Conservation (phyloP, 2,113 vertebrate genomes). For the Ochotona princeps region DNA sequence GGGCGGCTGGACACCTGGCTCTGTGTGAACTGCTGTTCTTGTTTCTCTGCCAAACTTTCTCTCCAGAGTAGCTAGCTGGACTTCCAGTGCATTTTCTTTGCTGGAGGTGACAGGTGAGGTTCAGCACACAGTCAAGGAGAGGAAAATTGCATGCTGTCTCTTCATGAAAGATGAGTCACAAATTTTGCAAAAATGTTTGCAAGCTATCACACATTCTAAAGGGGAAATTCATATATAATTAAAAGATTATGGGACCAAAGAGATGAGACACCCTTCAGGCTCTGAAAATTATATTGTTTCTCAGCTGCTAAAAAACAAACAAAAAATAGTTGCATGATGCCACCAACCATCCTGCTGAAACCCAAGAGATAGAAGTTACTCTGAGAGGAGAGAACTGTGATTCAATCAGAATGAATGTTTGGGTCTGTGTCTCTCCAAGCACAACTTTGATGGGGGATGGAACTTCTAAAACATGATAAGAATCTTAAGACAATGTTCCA, state of each 20-base stretch:
- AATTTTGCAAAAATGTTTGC: neutral
- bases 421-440: neutral
- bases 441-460: neutral
- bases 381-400: constrained; percentile 25
- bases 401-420: neutral
- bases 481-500: neutral
- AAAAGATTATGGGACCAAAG: neutral
- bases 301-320: neutral
- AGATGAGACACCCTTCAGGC: neutral
- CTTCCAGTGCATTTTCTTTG: neutral
- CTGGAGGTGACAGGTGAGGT: neutral
- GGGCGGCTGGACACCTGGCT: neutral
- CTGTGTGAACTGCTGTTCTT: fast-evolving
- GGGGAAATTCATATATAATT: neutral
- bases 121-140: no score
- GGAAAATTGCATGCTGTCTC: neutral
- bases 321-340: constrained; percentile 47
- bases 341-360: constrained; percentile 17
- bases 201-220: neutral
- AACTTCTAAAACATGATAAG: neutral
- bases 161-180: neutral
- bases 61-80: fast-evolving
- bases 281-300: neutral
- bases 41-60: no score
- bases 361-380: constrained; percentile 46